phyloP scores from a whole-genome alignment of 2,888 invertebrate genomes.

The Nycteola revayana region DNA sequence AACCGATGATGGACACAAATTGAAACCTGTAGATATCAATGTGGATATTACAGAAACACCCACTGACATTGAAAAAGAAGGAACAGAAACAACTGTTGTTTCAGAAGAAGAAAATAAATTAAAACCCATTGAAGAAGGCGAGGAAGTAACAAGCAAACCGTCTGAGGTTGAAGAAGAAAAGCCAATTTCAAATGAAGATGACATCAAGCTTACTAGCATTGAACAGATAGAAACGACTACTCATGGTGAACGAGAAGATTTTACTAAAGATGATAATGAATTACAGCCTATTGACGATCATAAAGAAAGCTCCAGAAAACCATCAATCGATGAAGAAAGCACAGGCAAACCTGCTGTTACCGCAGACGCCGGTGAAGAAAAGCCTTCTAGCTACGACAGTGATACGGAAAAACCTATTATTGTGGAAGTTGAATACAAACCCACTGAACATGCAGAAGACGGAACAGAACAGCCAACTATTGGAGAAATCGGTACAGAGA shows the following conservation, averaged over 20 bases:
- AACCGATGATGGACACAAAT: no score
- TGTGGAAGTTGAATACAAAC: slow-evolving; percentile 3
- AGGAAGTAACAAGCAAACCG: no score
- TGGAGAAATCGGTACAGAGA: slow-evolving; percentile 1
- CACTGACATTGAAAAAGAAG: slow-evolving; percentile 10
- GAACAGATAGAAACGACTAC: no score
- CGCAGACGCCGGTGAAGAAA: slow-evolving; percentile 5
- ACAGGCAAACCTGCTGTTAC: slow-evolving; percentile 10
- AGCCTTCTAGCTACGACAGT: not conserved
- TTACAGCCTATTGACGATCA: not conserved
- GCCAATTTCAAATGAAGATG: no score
- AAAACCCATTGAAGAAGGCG: no score
- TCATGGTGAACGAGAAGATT: not conserved
- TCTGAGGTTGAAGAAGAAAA: no score
- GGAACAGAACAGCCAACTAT: slow-evolving; percentile 5
- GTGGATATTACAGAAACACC: slow-evolving; percentile 5
- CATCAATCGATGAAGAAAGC: slow-evolving; percentile 2
- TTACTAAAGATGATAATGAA: not conserved
- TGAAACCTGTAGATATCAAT: no score
- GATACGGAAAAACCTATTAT: not conserved
- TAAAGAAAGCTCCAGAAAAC: slow-evolving; percentile 7
- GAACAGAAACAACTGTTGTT: slow-evolving; percentile 2
- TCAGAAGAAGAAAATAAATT: not conserved
- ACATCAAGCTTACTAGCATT: no score
- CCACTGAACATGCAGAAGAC: slow-evolving; percentile 1